Percentiles rank a stretch among this genome's conserved stretches.
phyloP scores from a whole-genome alignment of 2,113 vertebrate species.

The Sinocyclocheilus anophthalmus region DNA sequence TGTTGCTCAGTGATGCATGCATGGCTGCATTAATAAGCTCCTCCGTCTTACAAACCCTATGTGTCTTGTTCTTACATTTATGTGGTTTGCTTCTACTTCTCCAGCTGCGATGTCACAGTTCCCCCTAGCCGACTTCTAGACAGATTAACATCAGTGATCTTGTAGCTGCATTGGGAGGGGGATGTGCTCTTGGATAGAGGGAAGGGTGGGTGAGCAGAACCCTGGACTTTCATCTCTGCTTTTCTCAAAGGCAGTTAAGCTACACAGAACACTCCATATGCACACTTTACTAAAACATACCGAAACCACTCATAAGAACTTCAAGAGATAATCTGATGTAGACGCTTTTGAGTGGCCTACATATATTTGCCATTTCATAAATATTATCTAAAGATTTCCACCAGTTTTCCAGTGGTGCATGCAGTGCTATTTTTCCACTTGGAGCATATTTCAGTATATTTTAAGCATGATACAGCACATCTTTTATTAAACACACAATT shows the following conservation, averaged over 20 bases:
- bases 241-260: constrained; percentile 28
- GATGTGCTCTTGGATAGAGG: constrained; percentile 20
- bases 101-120: constrained; percentile 44
- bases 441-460: neutral
- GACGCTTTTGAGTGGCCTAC: neutral
- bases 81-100: constrained; percentile 35
- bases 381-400: neutral
- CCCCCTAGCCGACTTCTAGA: constrained; percentile 45
- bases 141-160: constrained; percentile 51
- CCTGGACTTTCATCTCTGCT: constrained; percentile 29
- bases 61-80: constrained; percentile 34
- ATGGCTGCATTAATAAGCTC: constrained; percentile 41
- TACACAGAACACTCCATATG: constrained; percentile 20
- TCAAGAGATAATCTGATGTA: neutral
- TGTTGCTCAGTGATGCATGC: constrained; percentile 41
- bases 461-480: neutral
- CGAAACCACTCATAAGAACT: neutral
- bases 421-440: neutral
- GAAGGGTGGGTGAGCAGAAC: neutral
- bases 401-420: neutral
- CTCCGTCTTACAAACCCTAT: constrained; percentile 11
- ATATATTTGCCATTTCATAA: neutral
- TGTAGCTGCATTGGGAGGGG: constrained; percentile 29
- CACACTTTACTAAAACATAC: constrained; percentile 3
- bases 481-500: constrained; percentile 1